These are phyloP conservation scores for Oenanthe melanoleuca DNA, from an alignment of 2,113 vertebrate genomes.

Conservation along the genomic window DNA sequence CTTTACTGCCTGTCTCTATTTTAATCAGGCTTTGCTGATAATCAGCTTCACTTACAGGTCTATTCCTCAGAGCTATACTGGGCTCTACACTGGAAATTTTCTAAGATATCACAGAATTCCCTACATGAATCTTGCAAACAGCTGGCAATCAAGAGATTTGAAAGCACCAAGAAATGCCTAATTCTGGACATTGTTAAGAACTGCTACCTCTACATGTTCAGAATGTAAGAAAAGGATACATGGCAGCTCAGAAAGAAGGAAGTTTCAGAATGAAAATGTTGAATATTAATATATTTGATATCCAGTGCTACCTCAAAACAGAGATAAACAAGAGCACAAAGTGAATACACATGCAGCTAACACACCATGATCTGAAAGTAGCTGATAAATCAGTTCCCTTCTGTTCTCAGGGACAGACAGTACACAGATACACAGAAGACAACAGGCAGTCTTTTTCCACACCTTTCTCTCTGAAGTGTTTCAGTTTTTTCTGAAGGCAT, in stretches of 20 bases:
- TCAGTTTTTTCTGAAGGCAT: not conserved
- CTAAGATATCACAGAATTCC: not conserved
- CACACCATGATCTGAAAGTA: not conserved
- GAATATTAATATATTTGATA: not conserved
- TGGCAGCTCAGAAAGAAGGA: not conserved
- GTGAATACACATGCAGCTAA: not conserved
- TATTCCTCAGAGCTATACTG: not conserved
- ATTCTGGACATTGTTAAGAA: not conserved
- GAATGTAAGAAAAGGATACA: not conserved
- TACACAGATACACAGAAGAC: not conserved
- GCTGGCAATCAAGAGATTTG: not conserved
- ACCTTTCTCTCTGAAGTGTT: not conserved
- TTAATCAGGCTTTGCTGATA: constrained; percentile 6
- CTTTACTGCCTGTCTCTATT: not conserved
- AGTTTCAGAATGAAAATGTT: not conserved
- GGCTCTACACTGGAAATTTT: not conserved
- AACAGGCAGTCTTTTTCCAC: not conserved
- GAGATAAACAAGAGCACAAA: not conserved
- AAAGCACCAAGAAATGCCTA: not conserved
- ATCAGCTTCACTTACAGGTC: not conserved
- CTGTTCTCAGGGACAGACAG: not conserved
- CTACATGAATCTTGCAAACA: not conserved
- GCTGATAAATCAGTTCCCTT: not conserved
- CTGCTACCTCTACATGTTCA: not conserved
- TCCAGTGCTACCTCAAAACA: not conserved